phyloP scores from a whole-genome alignment of 2,797 vertebrate species.

The Buceros bicornis region DNA sequence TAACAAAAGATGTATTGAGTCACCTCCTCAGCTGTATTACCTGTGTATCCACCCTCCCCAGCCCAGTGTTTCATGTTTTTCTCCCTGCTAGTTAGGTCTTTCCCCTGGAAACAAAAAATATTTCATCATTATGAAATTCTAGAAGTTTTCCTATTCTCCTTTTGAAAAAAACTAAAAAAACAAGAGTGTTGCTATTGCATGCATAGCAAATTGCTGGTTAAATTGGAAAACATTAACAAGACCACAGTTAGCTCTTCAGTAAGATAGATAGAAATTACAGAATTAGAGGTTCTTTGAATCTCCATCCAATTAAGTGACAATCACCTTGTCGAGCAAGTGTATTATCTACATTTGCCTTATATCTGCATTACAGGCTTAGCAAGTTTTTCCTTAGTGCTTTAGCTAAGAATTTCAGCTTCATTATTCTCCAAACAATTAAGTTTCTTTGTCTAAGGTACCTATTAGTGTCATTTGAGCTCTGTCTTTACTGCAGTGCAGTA shows the following conservation, averaged over 20 bases:
- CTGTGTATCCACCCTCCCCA: background rate
- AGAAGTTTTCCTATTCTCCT: background rate
- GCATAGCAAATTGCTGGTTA: background rate
- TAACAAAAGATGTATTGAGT: background rate
- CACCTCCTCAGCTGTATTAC: background rate
- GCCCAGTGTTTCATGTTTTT: background rate
- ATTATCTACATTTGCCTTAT: background rate
- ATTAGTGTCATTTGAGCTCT: background rate
- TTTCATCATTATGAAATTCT: background rate
- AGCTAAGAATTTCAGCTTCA: background rate
- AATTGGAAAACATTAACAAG: background rate
- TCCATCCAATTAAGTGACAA: background rate
- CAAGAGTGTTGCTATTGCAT: background rate
- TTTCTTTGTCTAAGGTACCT: background rate
- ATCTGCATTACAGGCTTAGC: background rate
- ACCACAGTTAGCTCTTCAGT: background rate
- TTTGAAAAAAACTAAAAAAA: background rate
- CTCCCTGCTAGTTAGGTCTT: background rate
- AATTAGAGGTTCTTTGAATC: background rate
- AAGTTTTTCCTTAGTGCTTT: background rate
- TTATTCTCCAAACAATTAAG: background rate
- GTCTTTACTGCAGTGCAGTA: background rate
- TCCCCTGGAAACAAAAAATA: background rate
- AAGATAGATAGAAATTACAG: background rate
- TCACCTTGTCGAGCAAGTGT: background rate